A percentile compares a stretch with the other conserved stretches of the same genome.
These are phyloP conservation scores for Drosophila tsacasi DNA, from an alignment of 1,140 invertebrate species.

Conservation along the genomic window DNA sequence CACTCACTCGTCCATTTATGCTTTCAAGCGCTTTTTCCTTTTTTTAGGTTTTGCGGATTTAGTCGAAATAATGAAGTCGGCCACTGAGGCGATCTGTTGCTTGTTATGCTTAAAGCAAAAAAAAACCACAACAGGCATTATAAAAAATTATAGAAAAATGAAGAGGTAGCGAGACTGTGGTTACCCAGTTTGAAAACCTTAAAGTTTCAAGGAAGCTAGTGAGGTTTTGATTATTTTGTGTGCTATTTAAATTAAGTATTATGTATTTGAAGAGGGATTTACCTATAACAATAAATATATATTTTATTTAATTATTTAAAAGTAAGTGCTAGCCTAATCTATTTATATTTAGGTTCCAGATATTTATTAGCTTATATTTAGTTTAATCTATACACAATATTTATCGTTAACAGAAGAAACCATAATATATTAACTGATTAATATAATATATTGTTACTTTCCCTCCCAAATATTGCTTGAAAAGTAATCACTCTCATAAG, in stretches of 20 bases:
- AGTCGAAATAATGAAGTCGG: constrained; percentile 73
- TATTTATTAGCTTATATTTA: too few relatives aligned
- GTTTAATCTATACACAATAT: neutral
- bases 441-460: neutral
- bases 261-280: neutral
- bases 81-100: constrained; percentile 67
- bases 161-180: neutral
- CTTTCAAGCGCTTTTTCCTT: constrained; percentile 46
- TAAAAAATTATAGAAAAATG: constrained; percentile 22
- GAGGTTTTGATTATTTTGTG: neutral
- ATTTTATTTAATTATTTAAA: accelerated
- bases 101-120: constrained; percentile 23
- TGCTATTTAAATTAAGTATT: neutral
- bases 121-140: constrained; percentile 30
- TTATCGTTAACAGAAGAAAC: neutral
- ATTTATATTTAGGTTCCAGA: neutral
- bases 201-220: neutral
- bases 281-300: too few relatives aligned
- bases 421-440: neutral
- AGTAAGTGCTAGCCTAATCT: neutral
- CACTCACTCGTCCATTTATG: constrained; percentile 23
- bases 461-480: neutral
- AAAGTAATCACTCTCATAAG: neutral
- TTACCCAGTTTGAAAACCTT: constrained; percentile 2
- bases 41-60: constrained; percentile 44